Evolutionary conservation across 2,113 vertebrate species (phyloP).

Genomic region (Capricornis sumatraensis): DNA sequence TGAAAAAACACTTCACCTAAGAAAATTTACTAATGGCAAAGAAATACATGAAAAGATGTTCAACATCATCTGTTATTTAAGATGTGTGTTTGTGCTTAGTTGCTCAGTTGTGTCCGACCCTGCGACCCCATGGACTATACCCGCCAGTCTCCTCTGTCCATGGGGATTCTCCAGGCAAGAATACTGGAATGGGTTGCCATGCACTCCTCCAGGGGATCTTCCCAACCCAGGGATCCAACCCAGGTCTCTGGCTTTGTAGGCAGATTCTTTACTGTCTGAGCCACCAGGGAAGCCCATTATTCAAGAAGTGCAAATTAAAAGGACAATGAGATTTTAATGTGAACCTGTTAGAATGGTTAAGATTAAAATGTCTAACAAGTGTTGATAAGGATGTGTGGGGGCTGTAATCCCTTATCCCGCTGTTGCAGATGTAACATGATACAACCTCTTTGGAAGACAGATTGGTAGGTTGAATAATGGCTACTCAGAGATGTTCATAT

Average conservation of each 20-base stretch:
- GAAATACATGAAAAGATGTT: background rate
- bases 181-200: background rate
- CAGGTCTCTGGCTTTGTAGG: background rate
- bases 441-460: background rate
- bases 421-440: background rate
- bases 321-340: background rate
- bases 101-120: background rate
- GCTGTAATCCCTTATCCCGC: background rate
- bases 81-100: background rate
- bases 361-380: background rate
- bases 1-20: background rate
- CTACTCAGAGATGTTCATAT: background rate
- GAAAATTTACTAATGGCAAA: background rate
- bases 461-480: background rate
- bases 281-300: background rate
- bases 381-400: background rate
- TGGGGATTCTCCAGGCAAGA: background rate
- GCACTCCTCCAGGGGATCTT: background rate
- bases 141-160: background rate
- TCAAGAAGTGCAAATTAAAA: background rate
- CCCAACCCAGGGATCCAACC: background rate
- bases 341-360: background rate
- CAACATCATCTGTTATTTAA: background rate
- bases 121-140: background rate
- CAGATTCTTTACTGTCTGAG: background rate